phyloP scores from a whole-genome alignment of 2,113 vertebrate species.

The Rhinopithecus roxellana region DNA sequence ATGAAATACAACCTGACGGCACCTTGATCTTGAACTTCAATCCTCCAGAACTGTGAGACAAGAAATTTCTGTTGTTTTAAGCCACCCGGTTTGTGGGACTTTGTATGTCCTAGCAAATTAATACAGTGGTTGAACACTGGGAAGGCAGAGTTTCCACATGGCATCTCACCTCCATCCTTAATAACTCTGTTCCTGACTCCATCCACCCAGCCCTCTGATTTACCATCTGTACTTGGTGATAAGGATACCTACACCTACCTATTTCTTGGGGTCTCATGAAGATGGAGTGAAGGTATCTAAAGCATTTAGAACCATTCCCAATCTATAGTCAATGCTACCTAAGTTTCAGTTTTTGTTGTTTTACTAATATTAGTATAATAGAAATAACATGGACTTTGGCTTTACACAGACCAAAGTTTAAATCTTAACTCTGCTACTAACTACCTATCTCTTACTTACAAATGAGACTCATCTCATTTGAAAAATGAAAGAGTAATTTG shows the following conservation, averaged over 20 bases:
- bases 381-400: not conserved
- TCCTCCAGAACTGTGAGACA: not conserved
- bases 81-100: not conserved
- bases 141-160: rapidly evolving
- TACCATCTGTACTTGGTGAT: not conserved
- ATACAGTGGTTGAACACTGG: rapidly evolving
- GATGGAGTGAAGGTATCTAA: not conserved
- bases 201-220: not conserved
- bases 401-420: not conserved
- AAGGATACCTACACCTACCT: rapidly evolving
- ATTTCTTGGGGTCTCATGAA: not conserved
- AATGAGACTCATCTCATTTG: not conserved
- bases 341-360: not conserved
- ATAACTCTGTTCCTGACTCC: not conserved
- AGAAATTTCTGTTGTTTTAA: not conserved
- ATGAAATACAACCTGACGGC: no score
- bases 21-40: not conserved
- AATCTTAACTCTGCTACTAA: not conserved
- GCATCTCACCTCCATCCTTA: not conserved
- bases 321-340: not conserved
- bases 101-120: not conserved
- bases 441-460: not conserved
- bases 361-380: not conserved
- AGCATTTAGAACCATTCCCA: not conserved
- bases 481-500: not conserved